Evolutionary conservation across 2,797 vertebrate species (phyloP).

Genomic region (Tachyglossus aculeatus): DNA sequence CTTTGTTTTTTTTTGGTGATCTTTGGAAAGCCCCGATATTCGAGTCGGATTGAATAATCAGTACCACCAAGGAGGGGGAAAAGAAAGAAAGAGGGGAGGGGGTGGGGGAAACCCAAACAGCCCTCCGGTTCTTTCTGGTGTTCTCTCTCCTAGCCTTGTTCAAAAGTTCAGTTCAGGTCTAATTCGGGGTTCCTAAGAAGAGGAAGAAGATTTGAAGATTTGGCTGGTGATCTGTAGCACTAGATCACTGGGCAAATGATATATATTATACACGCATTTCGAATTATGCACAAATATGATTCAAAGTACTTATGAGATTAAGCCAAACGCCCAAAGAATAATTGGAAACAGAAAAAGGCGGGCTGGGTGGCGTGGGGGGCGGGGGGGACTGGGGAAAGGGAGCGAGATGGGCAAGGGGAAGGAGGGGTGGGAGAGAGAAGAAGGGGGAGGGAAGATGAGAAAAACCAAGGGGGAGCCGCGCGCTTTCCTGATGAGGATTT

Average conservation of each 20-base stretch:
- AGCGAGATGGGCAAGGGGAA: not conserved
- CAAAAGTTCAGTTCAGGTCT: too few relatives aligned
- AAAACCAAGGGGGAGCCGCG: not conserved
- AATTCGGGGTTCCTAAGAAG: not conserved
- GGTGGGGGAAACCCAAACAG: too few relatives aligned
- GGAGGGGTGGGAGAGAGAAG: not conserved
- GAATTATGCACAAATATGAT: too few relatives aligned
- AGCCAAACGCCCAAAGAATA: conserved; percentile 8
- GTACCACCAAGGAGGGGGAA: not conserved
- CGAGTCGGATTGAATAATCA: not conserved
- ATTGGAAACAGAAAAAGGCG: not conserved
- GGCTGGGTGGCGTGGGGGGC: not conserved
- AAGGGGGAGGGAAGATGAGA: conserved; percentile 9
- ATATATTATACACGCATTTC: too few relatives aligned
- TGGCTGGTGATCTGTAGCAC: too few relatives aligned
- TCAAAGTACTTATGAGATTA: conserved; percentile 20
- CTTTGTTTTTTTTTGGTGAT: not conserved
- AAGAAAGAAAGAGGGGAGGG: too few relatives aligned
- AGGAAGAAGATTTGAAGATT: not conserved
- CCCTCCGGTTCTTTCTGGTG: too few relatives aligned
- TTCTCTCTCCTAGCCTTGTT: too few relatives aligned
- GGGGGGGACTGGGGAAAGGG: not conserved
- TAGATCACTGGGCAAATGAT: too few relatives aligned
- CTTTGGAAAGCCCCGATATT: too few relatives aligned
- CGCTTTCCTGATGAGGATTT: conserved; percentile 46